Percentiles rank a stretch among this genome's conserved stretches.
phyloP scores from a whole-genome alignment of 2,113 vertebrate species.

The Ornithorhynchus anatinus region DNA sequence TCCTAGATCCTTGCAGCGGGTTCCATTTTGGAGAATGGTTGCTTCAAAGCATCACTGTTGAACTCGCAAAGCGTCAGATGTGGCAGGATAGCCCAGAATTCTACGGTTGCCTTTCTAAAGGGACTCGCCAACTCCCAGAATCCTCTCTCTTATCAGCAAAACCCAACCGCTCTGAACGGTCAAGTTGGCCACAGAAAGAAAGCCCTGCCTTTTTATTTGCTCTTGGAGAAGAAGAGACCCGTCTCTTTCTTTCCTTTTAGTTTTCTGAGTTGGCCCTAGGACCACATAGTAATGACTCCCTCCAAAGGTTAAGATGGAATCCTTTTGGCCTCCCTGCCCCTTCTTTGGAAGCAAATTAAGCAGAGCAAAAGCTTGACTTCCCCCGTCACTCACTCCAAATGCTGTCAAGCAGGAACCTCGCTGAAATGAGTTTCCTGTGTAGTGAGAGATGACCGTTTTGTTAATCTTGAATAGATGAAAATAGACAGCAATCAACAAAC shows the following conservation, averaged over 20 bases:
- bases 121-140: background rate
- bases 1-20: too few relatives aligned
- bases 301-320: constrained; percentile 31
- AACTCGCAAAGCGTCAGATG: background rate
- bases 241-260: background rate
- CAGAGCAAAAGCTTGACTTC: constrained; percentile 68
- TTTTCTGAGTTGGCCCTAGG: background rate
- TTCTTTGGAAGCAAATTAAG: constrained; percentile 43
- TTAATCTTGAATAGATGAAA: constrained; percentile 70
- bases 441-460: constrained; percentile 72
- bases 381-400: constrained; percentile 55
- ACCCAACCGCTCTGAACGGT: constrained; percentile 15
- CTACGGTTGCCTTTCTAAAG: background rate
- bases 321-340: constrained; percentile 34
- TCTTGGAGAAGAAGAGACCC: constrained; percentile 6
- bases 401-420: constrained; percentile 49
- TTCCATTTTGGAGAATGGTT: too few relatives aligned
- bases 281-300: constrained; percentile 30
- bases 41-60: too few relatives aligned
- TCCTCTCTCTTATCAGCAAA: background rate
- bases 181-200: constrained; percentile 22
- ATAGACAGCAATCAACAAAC: constrained; percentile 74
- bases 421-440: constrained; percentile 65
- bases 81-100: background rate
- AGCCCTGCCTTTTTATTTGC: constrained; percentile 5